Evolutionary conservation across 2,113 vertebrate genomes (phyloP), one percentile per base, ranked within the genome.

Genomic region (Etheostoma cragini): DNA sequence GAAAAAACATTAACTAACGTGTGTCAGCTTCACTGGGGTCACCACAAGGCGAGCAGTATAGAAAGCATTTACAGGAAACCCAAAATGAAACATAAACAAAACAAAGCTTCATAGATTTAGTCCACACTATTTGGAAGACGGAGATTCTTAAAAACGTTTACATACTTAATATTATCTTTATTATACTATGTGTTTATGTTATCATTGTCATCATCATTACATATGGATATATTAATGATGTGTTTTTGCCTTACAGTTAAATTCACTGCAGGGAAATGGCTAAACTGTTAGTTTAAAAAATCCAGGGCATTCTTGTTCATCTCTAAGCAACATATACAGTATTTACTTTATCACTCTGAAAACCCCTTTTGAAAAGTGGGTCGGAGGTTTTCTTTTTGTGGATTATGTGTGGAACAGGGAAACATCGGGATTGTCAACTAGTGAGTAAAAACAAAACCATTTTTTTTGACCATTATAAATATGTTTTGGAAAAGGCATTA

Each of bases 51-150:
- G 66, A 87, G 90, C 87, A 92, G 91, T 91, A 86, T 82, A 92
- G 90, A 93, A 93, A 94, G 89, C 93, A 91, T 92, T 87, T 76
- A 92, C 91, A 86, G 75, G 65, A 88, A 68, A 3, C 42, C 76
- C 22, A 58, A 89, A 86, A 70, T 17, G 1, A 88, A 91, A 63
- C 19, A 45, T 4, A 82, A 87, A 84, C 38, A 63, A 86, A 88
- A 83, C 76, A 87, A 81, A 89, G 83, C 81, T 78, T 90, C 22
- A 88, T 85, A 89, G 75, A 88, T 87, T 81, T 87, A 89, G 88
- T 83, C 89, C 88, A 91, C 89, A 88, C 89, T 81, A 90, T 87
- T 87, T 93, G 95, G 95, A 95, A 95, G 95, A 95, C 95, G 63
- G 83, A 92, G 90, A 92, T 93, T 94, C 92, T 94, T 92, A 91